Base-by-base conservation (phyloP, 2,797 vertebrate species). In the Falco cherrug region DNA sequence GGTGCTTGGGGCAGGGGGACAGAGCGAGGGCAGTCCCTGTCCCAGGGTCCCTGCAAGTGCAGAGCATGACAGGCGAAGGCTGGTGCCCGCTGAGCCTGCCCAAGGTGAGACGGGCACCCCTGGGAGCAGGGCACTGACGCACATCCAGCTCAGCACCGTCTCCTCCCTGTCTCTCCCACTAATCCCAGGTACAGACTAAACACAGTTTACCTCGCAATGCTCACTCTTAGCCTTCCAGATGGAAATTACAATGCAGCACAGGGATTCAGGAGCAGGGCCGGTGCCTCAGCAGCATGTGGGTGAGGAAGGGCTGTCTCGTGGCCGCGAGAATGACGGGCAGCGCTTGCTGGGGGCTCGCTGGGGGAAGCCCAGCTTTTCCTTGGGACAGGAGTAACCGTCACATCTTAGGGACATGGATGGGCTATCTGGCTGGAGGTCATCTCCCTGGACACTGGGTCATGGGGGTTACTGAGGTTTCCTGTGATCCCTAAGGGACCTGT, bases 241-340 rank as follows among this genome's bases (percentile, higher is more conserved):
- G 56, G 74, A 63, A 90, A 83, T 64, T 29, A 51, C 43, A 79
- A 14, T 59, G 22, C 1, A 1, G 54, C 56, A 35, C 35, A 39
- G 47, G 43, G 76, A 33, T 64, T 33, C 3, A 1, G 17, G 31
- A 39, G 60, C 5, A 4, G 25, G 26, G n/a, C 19, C 68, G 7
- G 29, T 3, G 28, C 37, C 47, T 51, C 2, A 0, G 48, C 74
- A 84, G 69, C 0, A 0, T 22, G 11, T 2, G 31, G 67, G 53
- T 22, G 45, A 64, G 63, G 73, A 60, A 47, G 13, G 21, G 14
- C 35, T 11, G 0, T 24, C 53, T 43, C 20, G 39, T 0, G 5
- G 45, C 50, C 11, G 0, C 0, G 4, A 31, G 53, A 47, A 50
- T 8, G 71, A 39, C 6, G 28, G 47, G 43, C 50, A 54, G 77